A percentile compares a stretch with the other conserved stretches of the same genome.
These are phyloP conservation scores for Galaxea fascicularis DNA, from an alignment of 92 coral and sea anemone species.

Conservation along the genomic window DNA sequence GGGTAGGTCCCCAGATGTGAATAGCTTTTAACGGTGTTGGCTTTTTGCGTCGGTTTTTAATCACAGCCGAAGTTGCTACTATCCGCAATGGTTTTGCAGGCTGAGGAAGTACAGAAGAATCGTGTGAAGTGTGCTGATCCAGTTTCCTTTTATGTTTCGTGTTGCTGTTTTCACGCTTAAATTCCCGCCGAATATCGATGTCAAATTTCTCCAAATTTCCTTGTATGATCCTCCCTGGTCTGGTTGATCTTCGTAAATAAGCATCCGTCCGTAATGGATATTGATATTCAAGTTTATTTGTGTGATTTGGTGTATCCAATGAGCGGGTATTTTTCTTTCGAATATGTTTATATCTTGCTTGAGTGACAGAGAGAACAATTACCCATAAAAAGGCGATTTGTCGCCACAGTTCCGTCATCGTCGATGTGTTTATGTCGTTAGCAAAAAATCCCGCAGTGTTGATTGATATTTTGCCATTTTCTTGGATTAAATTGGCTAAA, in stretches of 20 bases:
- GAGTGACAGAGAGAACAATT: not conserved
- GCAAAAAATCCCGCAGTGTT: not conserved
- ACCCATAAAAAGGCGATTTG: constrained; percentile 2
- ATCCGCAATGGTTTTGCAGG: constrained; percentile 77
- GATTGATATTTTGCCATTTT: constrained; percentile 5
- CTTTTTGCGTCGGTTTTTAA: constrained; percentile 71
- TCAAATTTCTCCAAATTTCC: not conserved
- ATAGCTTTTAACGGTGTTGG: constrained; percentile 82
- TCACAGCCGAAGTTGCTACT: constrained; percentile 87
- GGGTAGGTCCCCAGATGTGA: constrained; percentile 96
- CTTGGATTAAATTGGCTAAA: not conserved
- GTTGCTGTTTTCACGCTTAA: constrained; percentile 19
- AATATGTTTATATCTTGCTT: constrained; percentile 35
- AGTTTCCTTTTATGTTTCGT: not conserved
- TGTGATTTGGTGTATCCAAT: not conserved
- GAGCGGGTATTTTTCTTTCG: not conserved
- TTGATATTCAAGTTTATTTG: not conserved
- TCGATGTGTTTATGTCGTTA: not conserved
- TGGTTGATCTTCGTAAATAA: not conserved
- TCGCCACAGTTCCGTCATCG: constrained; percentile 14
- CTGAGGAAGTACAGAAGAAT: constrained; percentile 61
- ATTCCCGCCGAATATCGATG: not conserved
- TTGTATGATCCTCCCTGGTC: not conserved
- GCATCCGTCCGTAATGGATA: not conserved
- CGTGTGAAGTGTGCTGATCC: not conserved